Base-by-base conservation (phyloP, 2,888 invertebrate species). In the Phorcus lineatus region DNA sequence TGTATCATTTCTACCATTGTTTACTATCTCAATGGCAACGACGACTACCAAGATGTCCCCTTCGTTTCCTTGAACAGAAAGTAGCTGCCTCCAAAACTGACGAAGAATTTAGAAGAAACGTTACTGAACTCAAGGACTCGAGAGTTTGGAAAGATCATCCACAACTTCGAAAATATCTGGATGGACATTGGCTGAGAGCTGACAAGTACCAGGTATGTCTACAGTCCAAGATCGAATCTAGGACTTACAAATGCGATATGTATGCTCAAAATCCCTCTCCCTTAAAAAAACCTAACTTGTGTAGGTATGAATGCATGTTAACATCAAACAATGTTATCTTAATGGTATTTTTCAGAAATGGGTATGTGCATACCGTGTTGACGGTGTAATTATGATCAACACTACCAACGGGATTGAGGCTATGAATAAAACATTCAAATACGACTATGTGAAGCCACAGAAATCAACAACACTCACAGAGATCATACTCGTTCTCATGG, bases 361-460 rank as follows among this genome's bases (percentile, higher is more conserved):
- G 62, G 54, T 54, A 54, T 52, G 28, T 54, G 67, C 53, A 54
- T 78, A 54, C 67, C 24, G 40, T 67, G 52, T 40, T 17, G 31
- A 24, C 22, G 67, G 57, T 6, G 22, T 62, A 19, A 19, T 77
- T 13, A 16, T 77, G 13, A 24, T 77, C 9, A 77, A 77, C 77
- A 77, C 77, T 1, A 77, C 57, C 47, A 77, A 77, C 40, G 66
- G 77, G 9, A 47, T 77, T 4, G 77, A 77, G 40, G 36, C 77
- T 9, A 57, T 62, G 62, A 77, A 77, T 40, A 77, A 77, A 31
- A 47, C 47, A 6, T 77, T 77, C 47, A 77, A 77, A 47, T 40
- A 77, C 40, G 77, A 57, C 13, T 77, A 62, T 17, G 19, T 77
- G 55, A 47, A 31, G 7, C 52, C 77, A 7, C 47, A 40, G 47